These are phyloP conservation scores for Ostrea edulis DNA, from an alignment of 1,140 invertebrate genomes.

Conservation along the genomic window DNA sequence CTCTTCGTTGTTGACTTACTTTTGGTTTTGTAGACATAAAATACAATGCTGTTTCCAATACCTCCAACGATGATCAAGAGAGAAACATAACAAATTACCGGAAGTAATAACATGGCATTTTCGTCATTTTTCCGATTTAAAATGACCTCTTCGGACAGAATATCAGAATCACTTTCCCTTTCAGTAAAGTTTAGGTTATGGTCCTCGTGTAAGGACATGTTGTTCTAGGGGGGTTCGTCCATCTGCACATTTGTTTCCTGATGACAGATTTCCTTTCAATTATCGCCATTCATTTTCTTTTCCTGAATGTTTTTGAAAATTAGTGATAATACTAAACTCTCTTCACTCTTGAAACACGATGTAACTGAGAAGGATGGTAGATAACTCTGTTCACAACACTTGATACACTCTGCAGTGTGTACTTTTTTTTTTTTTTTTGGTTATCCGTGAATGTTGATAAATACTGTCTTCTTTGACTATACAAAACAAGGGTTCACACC, in stretches of 20 bases:
- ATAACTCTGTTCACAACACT: not conserved
- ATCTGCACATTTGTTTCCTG: not conserved
- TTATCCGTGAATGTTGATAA: not conserved
- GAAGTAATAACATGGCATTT: slow-evolving; percentile 55
- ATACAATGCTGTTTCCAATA: slow-evolving; percentile 66
- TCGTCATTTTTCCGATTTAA: slow-evolving; percentile 41
- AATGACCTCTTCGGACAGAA: not conserved
- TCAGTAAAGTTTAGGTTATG: not conserved
- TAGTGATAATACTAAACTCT: not conserved
- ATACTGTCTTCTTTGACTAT: not conserved
- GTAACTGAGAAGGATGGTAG: not conserved
- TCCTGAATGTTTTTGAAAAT: not conserved
- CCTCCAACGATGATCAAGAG: slow-evolving; percentile 66
- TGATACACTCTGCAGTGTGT: not conserved
- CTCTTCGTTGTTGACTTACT: slow-evolving; percentile 65
- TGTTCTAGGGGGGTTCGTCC: not conserved
- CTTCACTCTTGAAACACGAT: not conserved
- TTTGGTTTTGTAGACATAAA: slow-evolving; percentile 65
- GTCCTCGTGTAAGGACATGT: not conserved
- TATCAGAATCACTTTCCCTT: not conserved
- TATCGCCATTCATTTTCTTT: not conserved
- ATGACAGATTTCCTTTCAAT: not conserved
- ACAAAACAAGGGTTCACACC: not conserved
- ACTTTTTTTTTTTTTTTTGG: too few relatives aligned
- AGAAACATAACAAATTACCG: slow-evolving; percentile 57